A percentile compares a stretch with the other conserved stretches of the same genome.
These are phyloP conservation scores for Geopemphigus sp. DNA, from an alignment of 1,140 invertebrate species.

Conservation along the genomic window DNA sequence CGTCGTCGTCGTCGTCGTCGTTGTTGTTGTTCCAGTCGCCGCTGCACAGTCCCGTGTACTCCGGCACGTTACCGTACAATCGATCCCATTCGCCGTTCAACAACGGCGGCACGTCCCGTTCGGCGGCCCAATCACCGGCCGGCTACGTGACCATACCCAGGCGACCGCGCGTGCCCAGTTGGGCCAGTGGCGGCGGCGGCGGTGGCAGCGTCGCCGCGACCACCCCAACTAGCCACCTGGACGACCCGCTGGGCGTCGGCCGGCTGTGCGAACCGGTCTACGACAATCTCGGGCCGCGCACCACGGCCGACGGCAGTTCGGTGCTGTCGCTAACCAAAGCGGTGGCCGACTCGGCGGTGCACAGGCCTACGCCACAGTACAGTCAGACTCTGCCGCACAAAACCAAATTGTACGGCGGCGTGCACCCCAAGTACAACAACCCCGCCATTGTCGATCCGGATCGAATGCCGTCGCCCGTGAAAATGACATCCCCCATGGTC, in stretches of 20 bases:
- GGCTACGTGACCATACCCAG: constrained; percentile 83
- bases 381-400: constrained; percentile 75
- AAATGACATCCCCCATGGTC: neutral
- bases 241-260: constrained; percentile 51
- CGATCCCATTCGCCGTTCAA: constrained; percentile 70
- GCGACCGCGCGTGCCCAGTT: constrained; percentile 75
- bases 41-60: constrained; percentile 61
- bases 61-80: constrained; percentile 68
- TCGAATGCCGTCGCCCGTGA: constrained; percentile 52
- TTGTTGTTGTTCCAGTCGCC: constrained; percentile 64
- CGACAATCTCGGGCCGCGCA: constrained; percentile 84
- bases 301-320: constrained; percentile 81
- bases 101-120: too few species aligned
- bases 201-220: constrained; percentile 64
- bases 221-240: constrained; percentile 56
- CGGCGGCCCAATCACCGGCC: constrained; percentile 61
- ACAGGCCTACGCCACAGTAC: constrained; percentile 76
- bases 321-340: constrained; percentile 70
- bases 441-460: constrained; percentile 61
- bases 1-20: too few species aligned
- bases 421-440: constrained; percentile 53
- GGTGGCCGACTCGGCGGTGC: constrained; percentile 58
- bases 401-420: constrained; percentile 56
- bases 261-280: constrained; percentile 62
- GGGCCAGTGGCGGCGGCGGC: too few species aligned